Base-by-base conservation (phyloP, 2,113 vertebrate species). In the Larimichthys crocea region DNA sequence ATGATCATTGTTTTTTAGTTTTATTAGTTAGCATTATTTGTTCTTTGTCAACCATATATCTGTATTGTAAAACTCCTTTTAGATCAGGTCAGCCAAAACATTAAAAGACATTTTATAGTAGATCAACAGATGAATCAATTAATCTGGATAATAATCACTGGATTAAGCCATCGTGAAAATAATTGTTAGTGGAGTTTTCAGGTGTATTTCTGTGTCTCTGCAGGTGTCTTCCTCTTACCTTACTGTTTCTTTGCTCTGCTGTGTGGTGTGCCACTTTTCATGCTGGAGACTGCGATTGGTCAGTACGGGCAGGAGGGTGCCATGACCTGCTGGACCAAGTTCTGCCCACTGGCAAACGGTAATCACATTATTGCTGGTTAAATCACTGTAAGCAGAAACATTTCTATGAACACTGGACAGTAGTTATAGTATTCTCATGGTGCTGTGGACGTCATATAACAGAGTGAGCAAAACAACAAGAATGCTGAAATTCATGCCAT, bases 191-290 rank as follows among this genome's bases (percentile, higher is more conserved):
- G 35, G 35, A 8, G 35, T 40, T 40, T 40, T 40, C 7, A 40
- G 11, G 44, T 52, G 16, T 44, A 42, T 52, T 15, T 49, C 14
- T 61, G 10, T 69, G 42, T 66, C 17, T 66, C 17, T 77, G 50
- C 74, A 90, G 89, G 80, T 17, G 86, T 56, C 10, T 90, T 90
- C 67, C 79, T 88, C 55, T 4, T 90, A 46, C 89, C 89, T 1
- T 90, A 89, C 67, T 53, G 57, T 20, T 3, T 90, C 42, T 90
- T 88, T 31, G 71, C 85, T 12, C 11, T 80, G 46, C n/a, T 83
- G 26, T 79, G 60, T 42, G 89, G 84, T 3, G 5, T 83, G 8
- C 89, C 86, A 3, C 26, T 90, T n/a, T 90, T 86, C 67, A 56
- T 90, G 61, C 44, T 87, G 66, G 88, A 89, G 76, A 74, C 75